Base-by-base conservation (phyloP, 2,797 vertebrate species). In the Cheirogaleus major region DNA sequence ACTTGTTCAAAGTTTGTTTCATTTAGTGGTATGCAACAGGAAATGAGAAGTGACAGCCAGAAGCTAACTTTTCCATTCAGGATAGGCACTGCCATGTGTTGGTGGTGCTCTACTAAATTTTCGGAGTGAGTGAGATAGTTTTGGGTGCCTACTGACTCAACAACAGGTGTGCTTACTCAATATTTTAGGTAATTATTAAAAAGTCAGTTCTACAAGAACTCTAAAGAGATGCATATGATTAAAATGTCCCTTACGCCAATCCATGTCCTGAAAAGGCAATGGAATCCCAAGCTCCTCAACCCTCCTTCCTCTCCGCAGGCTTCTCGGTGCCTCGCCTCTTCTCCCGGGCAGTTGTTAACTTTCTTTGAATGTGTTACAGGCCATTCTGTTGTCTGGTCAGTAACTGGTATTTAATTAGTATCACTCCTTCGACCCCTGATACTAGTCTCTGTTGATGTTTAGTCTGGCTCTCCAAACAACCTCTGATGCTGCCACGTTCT, bases 101-200 rank as follows among this genome's bases (percentile, higher is more conserved):
- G 55, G 52, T 48, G 59, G 43, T 35, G 1, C 14, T 23, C 14
- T n/a, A 27, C 15, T 84, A 30, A 65, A 22, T 12, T 30, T 78
- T 57, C 41, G 67, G 45, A 93, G 23, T 14, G 20, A 79, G 18
- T 43, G 22, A 65, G 6, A 23, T 41, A 18, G 4, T 93, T 91
- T 87, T 50, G 11, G 38, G 32, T 10, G 13, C 14, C 55, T 88
- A 55, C 14, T 8, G 41, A 72, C 43, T 61, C 70, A 27, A 41
- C 78, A 84, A n/a, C 38, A 61, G 69, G 25, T 38, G 1, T 69
- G 2, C 14, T 69, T 85, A 25, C 8, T 69, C 72, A 59, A 2
- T 81, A 81, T 91, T 76, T 92, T 11, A 55, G 17, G 27, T n/a
- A 90, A 88, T 81, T 90, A 72, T 65, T 65, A n/a, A 78, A n/a